These are phyloP conservation scores for Drosophila heteroneura DNA, from an alignment of 2,888 invertebrate genomes.

Conservation along the genomic window DNA sequence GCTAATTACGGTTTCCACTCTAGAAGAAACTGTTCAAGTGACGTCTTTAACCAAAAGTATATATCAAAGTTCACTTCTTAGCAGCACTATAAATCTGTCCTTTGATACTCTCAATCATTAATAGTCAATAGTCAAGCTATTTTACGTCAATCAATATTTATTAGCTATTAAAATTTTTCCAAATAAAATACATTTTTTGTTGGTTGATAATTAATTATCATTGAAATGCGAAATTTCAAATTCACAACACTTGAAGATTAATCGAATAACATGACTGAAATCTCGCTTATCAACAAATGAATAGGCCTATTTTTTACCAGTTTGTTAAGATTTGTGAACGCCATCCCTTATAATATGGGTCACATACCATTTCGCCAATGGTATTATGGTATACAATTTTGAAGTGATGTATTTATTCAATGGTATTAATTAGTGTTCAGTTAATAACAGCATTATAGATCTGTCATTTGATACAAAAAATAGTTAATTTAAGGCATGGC, in stretches of 20 bases:
- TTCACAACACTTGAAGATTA: too few relatives aligned
- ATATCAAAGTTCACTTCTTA: not conserved
- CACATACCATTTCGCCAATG: not conserved
- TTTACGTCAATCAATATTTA: not conserved
- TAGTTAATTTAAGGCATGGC: not conserved
- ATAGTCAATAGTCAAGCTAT: not conserved
- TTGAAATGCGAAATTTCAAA: too few relatives aligned
- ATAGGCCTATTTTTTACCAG: not conserved
- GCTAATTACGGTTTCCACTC: not conserved
- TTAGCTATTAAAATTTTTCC: not conserved
- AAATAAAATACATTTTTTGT: not conserved
- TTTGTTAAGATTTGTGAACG: not conserved
- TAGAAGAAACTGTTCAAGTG: not conserved
- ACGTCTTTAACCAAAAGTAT: not conserved
- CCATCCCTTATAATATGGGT: conserved; percentile 6
- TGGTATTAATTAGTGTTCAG: not conserved
- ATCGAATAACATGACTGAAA: not conserved
- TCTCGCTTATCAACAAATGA: not conserved
- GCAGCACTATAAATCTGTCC: not conserved
- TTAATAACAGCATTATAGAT: not conserved
- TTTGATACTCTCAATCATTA: not conserved
- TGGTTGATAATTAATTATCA: too few relatives aligned
- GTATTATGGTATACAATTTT: not conserved
- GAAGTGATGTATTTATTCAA: not conserved
- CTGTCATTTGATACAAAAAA: not conserved